A percentile compares a stretch with the other conserved stretches of the same genome.
These are phyloP conservation scores for Lepidochitona cinerea DNA, from an alignment of 2,888 invertebrate genomes.

Conservation along the genomic window DNA sequence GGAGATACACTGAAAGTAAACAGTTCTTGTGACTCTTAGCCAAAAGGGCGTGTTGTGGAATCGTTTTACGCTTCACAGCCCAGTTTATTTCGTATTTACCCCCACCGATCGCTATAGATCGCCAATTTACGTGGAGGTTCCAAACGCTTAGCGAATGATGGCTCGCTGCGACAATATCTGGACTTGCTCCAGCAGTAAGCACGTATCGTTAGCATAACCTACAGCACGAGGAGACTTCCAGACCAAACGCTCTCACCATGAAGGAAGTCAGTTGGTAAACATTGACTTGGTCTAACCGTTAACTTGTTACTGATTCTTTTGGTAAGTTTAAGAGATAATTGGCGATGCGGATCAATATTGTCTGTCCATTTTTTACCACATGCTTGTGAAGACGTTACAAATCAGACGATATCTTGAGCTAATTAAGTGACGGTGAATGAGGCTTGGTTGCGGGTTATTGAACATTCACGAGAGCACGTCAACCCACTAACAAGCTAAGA, in stretches of 20 bases:
- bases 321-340: background rate
- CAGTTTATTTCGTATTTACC: background rate
- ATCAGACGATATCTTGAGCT: too few relatives aligned
- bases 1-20: too few relatives aligned
- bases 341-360: background rate
- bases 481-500: too few relatives aligned
- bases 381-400: too few relatives aligned
- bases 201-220: background rate
- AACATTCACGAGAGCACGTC: background rate
- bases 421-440: background rate
- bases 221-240: background rate
- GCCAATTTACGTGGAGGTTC: background rate
- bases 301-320: background rate
- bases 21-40: background rate
- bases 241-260: background rate
- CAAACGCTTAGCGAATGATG: too few relatives aligned
- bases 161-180: background rate
- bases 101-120: background rate
- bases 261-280: background rate
- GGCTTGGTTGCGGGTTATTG: background rate
- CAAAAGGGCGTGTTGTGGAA: too few relatives aligned
- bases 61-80: too few relatives aligned
- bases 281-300: background rate
- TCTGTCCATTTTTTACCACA: background rate
- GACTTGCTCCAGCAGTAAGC: background rate